Conservation (phyloP, 2,113 vertebrate species). For the Neogobius melanostomus region DNA sequence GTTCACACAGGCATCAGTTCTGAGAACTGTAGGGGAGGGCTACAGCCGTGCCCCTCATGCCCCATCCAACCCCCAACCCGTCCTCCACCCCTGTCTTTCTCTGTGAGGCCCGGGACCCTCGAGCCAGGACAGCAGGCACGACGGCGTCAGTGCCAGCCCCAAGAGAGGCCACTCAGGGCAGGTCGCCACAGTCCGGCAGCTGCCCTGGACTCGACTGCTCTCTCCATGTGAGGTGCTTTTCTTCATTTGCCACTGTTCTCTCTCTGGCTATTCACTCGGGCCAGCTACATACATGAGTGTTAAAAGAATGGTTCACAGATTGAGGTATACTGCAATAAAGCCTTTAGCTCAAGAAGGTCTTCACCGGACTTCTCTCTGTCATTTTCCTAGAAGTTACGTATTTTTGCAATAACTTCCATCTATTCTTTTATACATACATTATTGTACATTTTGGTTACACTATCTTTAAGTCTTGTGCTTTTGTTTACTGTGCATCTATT, state of each 20-base stretch:
- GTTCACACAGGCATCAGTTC: conserved; percentile 59
- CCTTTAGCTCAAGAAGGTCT: neutral
- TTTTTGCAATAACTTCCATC: too few species aligned
- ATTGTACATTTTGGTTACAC: too few species aligned
- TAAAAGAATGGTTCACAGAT: neutral
- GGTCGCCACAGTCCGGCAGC: conserved; percentile 66
- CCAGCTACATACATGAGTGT: conserved; percentile 31
- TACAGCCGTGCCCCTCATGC: conserved; percentile 17
- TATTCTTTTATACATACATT: too few species aligned
- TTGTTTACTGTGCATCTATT: too few species aligned
- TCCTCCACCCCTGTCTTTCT: conserved; percentile 8
- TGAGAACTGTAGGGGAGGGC: conserved; percentile 34
- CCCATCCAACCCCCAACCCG: conserved; percentile 29
- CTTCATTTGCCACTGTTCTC: conserved; percentile 25
- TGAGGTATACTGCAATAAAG: neutral
- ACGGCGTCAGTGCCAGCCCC: conserved; percentile 59
- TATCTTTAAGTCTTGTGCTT: too few species aligned
- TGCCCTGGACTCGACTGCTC: conserved; percentile 52
- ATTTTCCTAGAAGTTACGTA: neutral
- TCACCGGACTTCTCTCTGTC: too few species aligned
- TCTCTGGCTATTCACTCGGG: conserved; percentile 11
- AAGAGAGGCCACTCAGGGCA: conserved; percentile 59
- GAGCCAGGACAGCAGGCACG: conserved; percentile 65
- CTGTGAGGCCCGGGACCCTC: conserved; percentile 45
- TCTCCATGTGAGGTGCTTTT: conserved; percentile 32